Percentiles rank a stretch among this genome's conserved stretches.
These are phyloP conservation scores for Okamejei kenojei DNA, from an alignment of 2,797 vertebrate genomes.

Conservation along the genomic window DNA sequence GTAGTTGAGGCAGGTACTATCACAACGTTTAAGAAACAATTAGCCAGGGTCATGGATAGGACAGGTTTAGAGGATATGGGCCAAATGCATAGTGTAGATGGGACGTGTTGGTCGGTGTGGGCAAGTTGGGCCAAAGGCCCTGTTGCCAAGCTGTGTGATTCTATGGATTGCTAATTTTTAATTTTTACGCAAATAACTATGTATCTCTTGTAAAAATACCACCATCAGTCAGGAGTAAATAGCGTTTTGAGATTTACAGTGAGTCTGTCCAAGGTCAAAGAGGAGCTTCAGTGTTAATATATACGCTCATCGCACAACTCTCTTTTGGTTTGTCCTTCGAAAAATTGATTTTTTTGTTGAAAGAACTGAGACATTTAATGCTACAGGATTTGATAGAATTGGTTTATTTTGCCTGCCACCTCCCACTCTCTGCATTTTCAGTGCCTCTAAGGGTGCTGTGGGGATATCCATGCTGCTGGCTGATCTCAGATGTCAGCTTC, in stretches of 20 bases:
- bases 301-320: constrained; percentile 36
- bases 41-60: too few relatives aligned
- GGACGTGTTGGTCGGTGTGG: too few relatives aligned
- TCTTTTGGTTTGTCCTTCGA: constrained; percentile 61
- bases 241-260: constrained; percentile 43
- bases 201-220: constrained; percentile 39
- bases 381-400: constrained; percentile 62
- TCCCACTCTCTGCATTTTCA: constrained; percentile 30
- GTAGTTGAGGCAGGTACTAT: too few relatives aligned
- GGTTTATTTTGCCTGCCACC: constrained; percentile 42
- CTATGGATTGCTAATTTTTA: background rate
- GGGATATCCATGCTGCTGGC: constrained; percentile 35
- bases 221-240: background rate
- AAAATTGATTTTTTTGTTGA: constrained; percentile 67
- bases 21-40: too few relatives aligned
- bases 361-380: constrained; percentile 59
- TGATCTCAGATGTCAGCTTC: constrained; percentile 39
- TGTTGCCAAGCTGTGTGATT: too few relatives aligned
- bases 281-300: constrained; percentile 38
- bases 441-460: constrained; percentile 43
- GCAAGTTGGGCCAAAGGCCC: too few relatives aligned
- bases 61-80: too few relatives aligned
- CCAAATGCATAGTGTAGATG: too few relatives aligned
- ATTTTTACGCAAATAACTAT: background rate
- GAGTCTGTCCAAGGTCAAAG: constrained; percentile 51